Evolutionary conservation across 2,113 vertebrate species (phyloP).

Genomic region (Bufo bufo): DNA sequence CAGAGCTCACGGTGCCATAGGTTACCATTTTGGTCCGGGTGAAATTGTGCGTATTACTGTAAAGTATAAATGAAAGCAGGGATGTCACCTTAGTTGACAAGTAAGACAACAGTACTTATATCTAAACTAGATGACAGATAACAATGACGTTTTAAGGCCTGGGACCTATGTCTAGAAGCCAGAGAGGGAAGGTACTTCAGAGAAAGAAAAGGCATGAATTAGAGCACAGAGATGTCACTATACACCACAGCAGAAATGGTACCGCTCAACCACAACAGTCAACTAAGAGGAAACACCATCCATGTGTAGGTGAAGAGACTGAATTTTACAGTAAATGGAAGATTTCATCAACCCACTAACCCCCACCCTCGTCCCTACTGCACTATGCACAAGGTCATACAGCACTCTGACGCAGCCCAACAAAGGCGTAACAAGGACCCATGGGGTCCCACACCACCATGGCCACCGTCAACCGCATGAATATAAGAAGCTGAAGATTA

Average conservation of each 20-base stretch:
- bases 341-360: slow-evolving; percentile 12
- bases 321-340: slow-evolving; percentile 51
- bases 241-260: neutral
- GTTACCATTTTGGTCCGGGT: too few relatives aligned
- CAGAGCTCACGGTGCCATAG: too few relatives aligned
- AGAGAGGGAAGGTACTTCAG: neutral
- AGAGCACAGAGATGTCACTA: slow-evolving; percentile 3
- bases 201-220: slow-evolving; percentile 5
- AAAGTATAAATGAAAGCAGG: too few relatives aligned
- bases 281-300: slow-evolving; percentile 51
- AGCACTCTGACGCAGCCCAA: neutral
- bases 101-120: too few relatives aligned
- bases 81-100: too few relatives aligned
- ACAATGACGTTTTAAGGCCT: neutral
- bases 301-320: slow-evolving; percentile 40
- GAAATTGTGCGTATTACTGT: too few relatives aligned
- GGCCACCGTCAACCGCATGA: too few relatives aligned
- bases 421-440: neutral
- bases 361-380: neutral
- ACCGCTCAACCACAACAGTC: slow-evolving; percentile 46
- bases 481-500: too few relatives aligned
- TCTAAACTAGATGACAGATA: neutral
- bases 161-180: neutral
- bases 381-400: neutral
- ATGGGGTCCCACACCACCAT: too few relatives aligned